Evolutionary conservation across 1,140 invertebrate genomes (phyloP), one percentile per base, ranked within the genome.

Genomic region (Diabrotica undecimpunctata): DNA sequence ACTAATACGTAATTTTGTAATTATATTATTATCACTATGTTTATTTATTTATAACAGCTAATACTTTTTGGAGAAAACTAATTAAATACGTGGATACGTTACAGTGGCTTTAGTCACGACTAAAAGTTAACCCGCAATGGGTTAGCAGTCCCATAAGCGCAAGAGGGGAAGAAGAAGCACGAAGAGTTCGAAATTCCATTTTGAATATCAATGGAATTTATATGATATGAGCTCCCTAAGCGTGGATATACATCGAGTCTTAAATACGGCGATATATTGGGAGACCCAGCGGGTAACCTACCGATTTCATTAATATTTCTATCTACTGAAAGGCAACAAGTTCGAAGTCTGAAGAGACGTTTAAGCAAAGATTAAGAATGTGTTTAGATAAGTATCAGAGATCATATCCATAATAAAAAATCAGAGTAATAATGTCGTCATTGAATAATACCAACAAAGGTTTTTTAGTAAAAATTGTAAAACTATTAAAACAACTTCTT

Each of bases 151-250:
- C 41, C 41, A 46, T 46, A 46, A 46, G 41, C 41, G 41, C n/a
- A 46, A 10, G 41, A 46, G 41, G 41, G 41, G 41, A 46, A 46
- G 41, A 46, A 46, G n/a, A n/a, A 46, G 8, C 41, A 46, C 41
- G 41, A 46, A 46, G 41, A 46, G 41, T 6, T 46, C 41, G 41
- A n/a, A 46, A 46, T 46, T 46, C 41, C 41, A 46, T 46, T 46
- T 46, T 46, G 41, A 46, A 46, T 46, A 46, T 46, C 41, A 46
- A 46, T 46, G 41, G 41, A 46, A 46, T 46, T 46, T 46, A 46
- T 46, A 46, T 46, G 41, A 46, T 46, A 46, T 46, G 41, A 46
- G 41, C 41, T 46, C 41, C 41, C 41, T 46, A 46, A 46, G n/a
- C 41, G 41, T 46, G 41, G 41, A 46, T 46, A 46, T 46, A 46